These are phyloP conservation scores for Apodemus speciosus DNA, from an alignment of 2,113 vertebrate species.

Conservation along the genomic window DNA sequence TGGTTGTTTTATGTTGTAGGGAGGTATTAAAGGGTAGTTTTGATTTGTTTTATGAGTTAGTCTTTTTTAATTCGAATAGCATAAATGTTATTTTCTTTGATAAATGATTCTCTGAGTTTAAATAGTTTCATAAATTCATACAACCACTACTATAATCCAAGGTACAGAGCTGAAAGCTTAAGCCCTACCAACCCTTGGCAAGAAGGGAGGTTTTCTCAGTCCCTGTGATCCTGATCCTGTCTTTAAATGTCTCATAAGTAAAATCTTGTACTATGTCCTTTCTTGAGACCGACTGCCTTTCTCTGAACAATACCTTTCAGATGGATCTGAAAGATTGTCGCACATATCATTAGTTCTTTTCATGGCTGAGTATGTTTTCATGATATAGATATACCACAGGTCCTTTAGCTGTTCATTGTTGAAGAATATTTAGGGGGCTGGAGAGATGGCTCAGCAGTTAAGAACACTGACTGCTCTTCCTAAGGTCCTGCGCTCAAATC, in stretches of 20 bases:
- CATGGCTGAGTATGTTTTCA: not conserved
- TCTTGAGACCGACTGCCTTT: not conserved
- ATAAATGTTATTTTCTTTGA: not conserved
- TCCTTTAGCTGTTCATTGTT: not conserved
- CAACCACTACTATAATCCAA: not conserved
- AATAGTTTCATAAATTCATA: not conserved
- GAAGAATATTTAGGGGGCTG: not conserved
- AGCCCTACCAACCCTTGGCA: not conserved
- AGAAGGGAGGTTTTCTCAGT: not conserved
- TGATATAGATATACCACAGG: not conserved
- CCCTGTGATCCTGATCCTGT: not conserved
- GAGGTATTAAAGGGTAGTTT: not conserved
- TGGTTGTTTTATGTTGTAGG: not conserved
- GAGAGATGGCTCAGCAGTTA: too few species aligned
- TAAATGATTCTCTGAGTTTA: not conserved
- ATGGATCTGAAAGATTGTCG: not conserved
- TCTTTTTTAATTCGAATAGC: not conserved
- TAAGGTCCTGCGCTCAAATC: too few species aligned
- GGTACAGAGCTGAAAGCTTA: not conserved
- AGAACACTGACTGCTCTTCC: too few species aligned
- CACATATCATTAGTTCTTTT: not conserved
- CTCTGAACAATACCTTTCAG: not conserved
- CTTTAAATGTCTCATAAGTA: not conserved
- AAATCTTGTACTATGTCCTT: not conserved
- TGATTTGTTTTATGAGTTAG: not conserved